phyloP scores from a whole-genome alignment of 2,113 vertebrate genomes.

The Colossoma macropomum region DNA sequence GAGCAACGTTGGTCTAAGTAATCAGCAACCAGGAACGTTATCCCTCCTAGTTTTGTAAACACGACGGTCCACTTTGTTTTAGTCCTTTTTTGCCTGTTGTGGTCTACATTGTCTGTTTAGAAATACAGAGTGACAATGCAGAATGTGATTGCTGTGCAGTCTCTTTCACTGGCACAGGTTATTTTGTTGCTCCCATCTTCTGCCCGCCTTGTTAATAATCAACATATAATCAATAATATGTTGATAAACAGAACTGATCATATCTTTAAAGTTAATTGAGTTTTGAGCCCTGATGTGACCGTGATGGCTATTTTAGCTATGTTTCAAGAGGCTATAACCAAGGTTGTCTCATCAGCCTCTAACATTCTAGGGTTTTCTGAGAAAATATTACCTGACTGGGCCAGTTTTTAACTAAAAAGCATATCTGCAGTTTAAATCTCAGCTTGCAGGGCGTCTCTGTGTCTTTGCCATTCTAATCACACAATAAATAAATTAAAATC shows the following conservation, averaged over 20 bases:
- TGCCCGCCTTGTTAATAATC: background rate
- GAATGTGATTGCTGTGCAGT: constrained; percentile 23
- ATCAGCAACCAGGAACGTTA: background rate
- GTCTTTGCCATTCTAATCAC: too few relatives aligned
- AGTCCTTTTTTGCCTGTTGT: background rate
- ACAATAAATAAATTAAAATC: too few relatives aligned
- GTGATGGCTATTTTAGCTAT: background rate
- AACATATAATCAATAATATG: too few relatives aligned
- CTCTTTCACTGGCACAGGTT: background rate
- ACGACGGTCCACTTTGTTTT: background rate
- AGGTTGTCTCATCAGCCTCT: too few relatives aligned
- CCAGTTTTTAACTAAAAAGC: too few relatives aligned
- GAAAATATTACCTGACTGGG: too few relatives aligned
- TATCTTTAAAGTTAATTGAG: background rate
- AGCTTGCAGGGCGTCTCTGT: too few relatives aligned
- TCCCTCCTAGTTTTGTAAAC: background rate
- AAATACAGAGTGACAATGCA: constrained; percentile 9
- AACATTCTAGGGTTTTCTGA: too few relatives aligned
- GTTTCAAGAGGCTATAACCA: too few relatives aligned
- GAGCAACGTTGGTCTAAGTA: too few relatives aligned
- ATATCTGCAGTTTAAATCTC: too few relatives aligned
- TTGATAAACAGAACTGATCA: background rate
- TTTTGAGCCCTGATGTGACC: background rate
- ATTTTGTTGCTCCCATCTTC: background rate
- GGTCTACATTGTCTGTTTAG: constrained; percentile 13